Evolutionary conservation across 2,113 vertebrate genomes (phyloP).

Genomic region (Rhodinocichla rosea): DNA sequence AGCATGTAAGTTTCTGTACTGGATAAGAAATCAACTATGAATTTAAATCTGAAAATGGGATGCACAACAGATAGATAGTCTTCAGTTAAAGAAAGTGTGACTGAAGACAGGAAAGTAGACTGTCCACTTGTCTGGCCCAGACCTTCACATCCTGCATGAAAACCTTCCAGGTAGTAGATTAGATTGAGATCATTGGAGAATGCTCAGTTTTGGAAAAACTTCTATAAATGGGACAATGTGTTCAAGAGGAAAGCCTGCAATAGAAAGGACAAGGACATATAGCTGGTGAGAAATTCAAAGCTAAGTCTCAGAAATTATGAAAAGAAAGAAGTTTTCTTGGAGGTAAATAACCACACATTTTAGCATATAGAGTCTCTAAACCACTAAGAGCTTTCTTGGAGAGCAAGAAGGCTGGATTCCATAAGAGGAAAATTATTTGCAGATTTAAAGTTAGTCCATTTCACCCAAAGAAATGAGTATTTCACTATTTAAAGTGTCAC

Average conservation of each 20-base stretch:
- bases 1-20: neutral
- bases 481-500: neutral
- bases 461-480: neutral
- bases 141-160: neutral
- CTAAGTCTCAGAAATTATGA: neutral
- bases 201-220: neutral
- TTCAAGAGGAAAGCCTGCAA: neutral
- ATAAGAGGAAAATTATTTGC: neutral
- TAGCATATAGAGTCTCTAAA: neutral
- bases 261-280: neutral
- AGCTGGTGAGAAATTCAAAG: neutral
- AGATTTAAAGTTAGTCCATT: neutral
- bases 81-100: neutral
- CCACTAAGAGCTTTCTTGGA: neutral
- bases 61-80: neutral
- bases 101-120: neutral
- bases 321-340: neutral
- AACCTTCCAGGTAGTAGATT: neutral
- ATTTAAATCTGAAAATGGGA: neutral
- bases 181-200: neutral
- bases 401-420: neutral
- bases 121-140: neutral
- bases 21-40: neutral
- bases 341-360: neutral
- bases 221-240: neutral